These are phyloP conservation scores for Batillaria attramentaria DNA, from an alignment of 1,140 invertebrate species.

Conservation along the genomic window DNA sequence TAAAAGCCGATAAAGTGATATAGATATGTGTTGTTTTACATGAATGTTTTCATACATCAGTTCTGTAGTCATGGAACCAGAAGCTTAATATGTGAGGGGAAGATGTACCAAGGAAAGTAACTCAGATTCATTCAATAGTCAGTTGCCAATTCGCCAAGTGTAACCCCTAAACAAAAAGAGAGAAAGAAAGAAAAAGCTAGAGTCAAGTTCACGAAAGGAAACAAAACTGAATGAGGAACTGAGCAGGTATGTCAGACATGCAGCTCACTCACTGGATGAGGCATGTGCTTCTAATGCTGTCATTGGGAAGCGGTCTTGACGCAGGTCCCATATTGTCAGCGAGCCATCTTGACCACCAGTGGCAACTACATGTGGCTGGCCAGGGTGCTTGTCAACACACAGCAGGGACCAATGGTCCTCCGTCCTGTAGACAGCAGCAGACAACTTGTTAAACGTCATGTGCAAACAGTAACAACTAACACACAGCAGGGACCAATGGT, in stretches of 20 bases:
- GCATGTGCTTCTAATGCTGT: slow-evolving; percentile 85
- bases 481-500: not conserved
- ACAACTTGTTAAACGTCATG: not conserved
- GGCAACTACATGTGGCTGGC: slow-evolving; percentile 86
- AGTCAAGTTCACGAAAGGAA: not conserved
- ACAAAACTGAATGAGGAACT: not conserved
- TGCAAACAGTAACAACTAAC: not conserved
- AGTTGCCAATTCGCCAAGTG: no score
- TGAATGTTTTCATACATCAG: no score
- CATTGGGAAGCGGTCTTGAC: slow-evolving; percentile 85
- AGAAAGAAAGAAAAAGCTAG: not conserved
- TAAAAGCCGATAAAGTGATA: no score
- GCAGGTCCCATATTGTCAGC: slow-evolving; percentile 73
- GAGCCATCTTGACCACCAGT: slow-evolving; percentile 65
- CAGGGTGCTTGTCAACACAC: slow-evolving; percentile 85
- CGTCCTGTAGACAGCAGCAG: slow-evolving; percentile 43
- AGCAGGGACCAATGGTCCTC: slow-evolving; percentile 76
- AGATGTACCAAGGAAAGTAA: no score
- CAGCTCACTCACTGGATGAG: slow-evolving; percentile 74
- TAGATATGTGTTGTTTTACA: no score
- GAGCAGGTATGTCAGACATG: no score
- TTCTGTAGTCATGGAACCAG: no score
- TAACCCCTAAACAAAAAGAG: no score
- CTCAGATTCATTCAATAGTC: no score
- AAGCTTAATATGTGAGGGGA: no score